A percentile compares a stretch with the other conserved stretches of the same genome.
Evolutionary conservation across 2,113 vertebrate species (phyloP).

Genomic region (Marmota flaviventris): DNA sequence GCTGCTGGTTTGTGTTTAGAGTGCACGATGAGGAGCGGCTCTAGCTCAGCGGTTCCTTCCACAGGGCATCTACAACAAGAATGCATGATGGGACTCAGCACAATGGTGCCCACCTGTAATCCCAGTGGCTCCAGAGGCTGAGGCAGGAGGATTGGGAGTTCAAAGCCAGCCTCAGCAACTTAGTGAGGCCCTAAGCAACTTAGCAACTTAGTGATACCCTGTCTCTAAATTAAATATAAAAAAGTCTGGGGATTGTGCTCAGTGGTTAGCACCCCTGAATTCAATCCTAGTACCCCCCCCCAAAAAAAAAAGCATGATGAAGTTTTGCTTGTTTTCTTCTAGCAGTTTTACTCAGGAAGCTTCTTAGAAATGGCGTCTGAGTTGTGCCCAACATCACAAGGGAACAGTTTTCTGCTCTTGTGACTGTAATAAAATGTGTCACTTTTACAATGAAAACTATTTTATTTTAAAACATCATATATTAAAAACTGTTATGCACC

Average conservation of each 20-base stretch:
- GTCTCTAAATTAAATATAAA: background rate
- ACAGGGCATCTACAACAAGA: too few relatives aligned
- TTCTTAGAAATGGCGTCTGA: background rate
- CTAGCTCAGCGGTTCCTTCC: too few relatives aligned
- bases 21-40: too few relatives aligned
- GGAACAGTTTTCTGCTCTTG: background rate
- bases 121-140: background rate
- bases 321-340: background rate
- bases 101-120: background rate
- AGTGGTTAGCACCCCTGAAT: background rate
- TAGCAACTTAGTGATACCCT: too few relatives aligned
- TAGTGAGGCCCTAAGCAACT: too few relatives aligned
- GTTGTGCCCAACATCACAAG: background rate
- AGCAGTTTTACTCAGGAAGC: background rate
- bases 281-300: background rate
- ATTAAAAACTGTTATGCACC: background rate
- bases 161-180: background rate
- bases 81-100: too few relatives aligned
- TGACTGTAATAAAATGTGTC: background rate
- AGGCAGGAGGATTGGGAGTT: background rate
- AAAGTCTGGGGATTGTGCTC: background rate
- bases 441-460: background rate
- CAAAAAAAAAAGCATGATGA: background rate
- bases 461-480: background rate
- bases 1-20: background rate